Percentiles rank a stretch among this genome's conserved stretches.
These are phyloP conservation scores for Rhagonycha fulva DNA, from an alignment of 2,888 invertebrate species.

Conservation along the genomic window DNA sequence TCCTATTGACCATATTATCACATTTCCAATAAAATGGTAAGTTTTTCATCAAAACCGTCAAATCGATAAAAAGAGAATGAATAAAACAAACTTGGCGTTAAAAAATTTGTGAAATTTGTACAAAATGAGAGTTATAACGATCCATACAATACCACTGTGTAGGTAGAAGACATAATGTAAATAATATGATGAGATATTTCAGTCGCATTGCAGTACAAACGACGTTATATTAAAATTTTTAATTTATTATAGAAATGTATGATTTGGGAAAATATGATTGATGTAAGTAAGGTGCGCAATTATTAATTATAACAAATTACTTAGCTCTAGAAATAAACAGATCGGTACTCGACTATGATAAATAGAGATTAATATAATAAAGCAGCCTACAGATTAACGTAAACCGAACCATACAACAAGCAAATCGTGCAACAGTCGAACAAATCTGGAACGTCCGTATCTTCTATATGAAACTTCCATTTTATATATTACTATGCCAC, in stretches of 20 bases:
- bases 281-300: no score
- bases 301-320: no score
- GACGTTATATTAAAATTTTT: background rate
- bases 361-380: background rate
- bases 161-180: background rate
- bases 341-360: background rate
- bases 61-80: no score
- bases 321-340: background rate
- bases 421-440: background rate
- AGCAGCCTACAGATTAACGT: background rate
- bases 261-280: background rate
- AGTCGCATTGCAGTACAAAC: background rate
- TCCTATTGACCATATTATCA: no score
- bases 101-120: background rate
- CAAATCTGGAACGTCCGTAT: background rate
- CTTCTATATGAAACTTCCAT: background rate
- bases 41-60: no score
- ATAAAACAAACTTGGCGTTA: background rate
- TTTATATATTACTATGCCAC: no score
- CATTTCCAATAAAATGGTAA: no score
- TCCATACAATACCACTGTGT: background rate
- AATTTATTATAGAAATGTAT: background rate
- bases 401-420: background rate
- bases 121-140: background rate
- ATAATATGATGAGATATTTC: background rate